These are phyloP conservation scores for Prosapia bicincta DNA, from an alignment of 2,888 invertebrate species.

Conservation along the genomic window DNA sequence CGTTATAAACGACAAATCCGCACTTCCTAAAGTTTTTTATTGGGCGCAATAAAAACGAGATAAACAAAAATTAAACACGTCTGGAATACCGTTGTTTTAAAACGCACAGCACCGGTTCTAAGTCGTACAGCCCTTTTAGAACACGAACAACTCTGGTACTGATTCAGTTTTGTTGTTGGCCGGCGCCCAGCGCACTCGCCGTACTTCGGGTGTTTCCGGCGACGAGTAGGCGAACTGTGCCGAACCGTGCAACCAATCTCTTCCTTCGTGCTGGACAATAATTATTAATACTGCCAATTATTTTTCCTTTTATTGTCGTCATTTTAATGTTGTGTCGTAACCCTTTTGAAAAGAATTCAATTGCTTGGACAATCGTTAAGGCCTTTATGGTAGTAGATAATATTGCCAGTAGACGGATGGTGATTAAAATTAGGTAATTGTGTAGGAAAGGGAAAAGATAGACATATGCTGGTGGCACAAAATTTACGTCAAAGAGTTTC, in stretches of 20 bases:
- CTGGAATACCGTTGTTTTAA: background rate
- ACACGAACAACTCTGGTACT: background rate
- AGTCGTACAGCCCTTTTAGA: background rate
- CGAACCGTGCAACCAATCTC: background rate
- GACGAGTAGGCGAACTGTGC: background rate
- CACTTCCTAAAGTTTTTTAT: conserved; percentile 2
- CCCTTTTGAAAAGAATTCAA: background rate
- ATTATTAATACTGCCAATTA: background rate
- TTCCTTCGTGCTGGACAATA: background rate
- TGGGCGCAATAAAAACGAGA: background rate
- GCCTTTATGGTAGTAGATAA: background rate
- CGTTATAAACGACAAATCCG: background rate
- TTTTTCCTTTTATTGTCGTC: background rate
- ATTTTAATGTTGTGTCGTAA: background rate
- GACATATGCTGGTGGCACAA: too few relatives aligned
- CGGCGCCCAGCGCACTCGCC: background rate
- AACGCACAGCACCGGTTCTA: background rate
- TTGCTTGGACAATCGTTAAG: background rate
- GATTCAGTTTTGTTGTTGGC: background rate
- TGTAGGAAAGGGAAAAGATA: too few relatives aligned
- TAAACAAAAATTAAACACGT: background rate
- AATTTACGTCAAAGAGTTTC: too few relatives aligned
- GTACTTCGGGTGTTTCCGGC: background rate
- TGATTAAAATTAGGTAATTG: background rate
- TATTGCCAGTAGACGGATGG: background rate